phyloP scores from a whole-genome alignment of 23 tunicate genomes.

The Trididemnum clinides region DNA sequence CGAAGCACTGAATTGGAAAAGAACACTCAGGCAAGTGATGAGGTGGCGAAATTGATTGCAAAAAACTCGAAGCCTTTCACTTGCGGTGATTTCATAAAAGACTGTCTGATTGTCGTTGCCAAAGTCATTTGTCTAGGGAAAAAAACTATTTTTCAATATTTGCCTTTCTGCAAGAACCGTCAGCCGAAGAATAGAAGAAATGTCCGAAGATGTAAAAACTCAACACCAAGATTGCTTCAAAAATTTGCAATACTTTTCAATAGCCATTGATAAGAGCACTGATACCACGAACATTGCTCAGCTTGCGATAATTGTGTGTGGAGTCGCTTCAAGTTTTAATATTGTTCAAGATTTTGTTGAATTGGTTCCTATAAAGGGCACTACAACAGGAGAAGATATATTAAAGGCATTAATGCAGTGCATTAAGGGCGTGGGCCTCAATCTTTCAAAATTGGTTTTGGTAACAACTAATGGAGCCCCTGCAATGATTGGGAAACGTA shows the following conservation, averaged over 20 bases:
- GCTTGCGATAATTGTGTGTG: no score
- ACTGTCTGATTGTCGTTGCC: constrained; percentile 49
- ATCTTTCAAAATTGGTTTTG: no score
- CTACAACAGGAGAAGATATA: no score
- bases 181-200: constrained; percentile 11
- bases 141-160: constrained; percentile 29
- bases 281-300: constrained; percentile 52
- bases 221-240: constrained; percentile 14
- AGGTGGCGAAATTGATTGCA: constrained; percentile 39
- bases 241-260: no score
- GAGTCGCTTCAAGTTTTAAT: constrained; percentile 41
- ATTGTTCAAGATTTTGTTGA: constrained; percentile 42
- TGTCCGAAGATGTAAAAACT: constrained; percentile 33
- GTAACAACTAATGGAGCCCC: constrained; percentile 7
- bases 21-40: constrained; percentile 22
- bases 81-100: no score
- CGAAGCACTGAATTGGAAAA: constrained; percentile 20
- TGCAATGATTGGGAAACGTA: constrained; percentile 47
- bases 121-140: constrained; percentile 59
- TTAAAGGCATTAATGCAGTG: constrained; percentile 38
- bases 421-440: not conserved
- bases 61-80: not conserved
- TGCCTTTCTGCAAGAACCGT: constrained; percentile 70
- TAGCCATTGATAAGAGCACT: constrained; percentile 35
- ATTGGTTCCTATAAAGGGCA: no score